Evolutionary conservation across 2,113 vertebrate species (phyloP).

Genomic region (Maccullochella peelii): DNA sequence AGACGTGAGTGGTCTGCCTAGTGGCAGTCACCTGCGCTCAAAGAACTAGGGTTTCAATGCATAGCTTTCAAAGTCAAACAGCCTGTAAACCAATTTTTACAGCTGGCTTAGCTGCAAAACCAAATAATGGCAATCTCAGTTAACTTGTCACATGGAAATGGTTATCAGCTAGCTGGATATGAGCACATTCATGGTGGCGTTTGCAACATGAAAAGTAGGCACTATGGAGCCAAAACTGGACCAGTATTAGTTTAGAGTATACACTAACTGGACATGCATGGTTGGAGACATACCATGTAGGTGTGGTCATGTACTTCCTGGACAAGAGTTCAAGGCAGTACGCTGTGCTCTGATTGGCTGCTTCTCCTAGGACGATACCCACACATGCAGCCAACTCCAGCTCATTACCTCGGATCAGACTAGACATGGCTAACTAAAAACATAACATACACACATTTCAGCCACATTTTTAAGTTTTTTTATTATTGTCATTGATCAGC

Average conservation of each 20-base stretch:
- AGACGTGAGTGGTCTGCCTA: background rate
- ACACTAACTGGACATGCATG: background rate
- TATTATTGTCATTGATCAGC: background rate
- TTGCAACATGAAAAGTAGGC: background rate
- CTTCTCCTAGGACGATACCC: slow-evolving; percentile 90
- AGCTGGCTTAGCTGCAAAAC: background rate
- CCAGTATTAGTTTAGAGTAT: background rate
- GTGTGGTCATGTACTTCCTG: slow-evolving; percentile 93
- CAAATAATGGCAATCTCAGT: background rate
- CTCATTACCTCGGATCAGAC: slow-evolving; percentile 96
- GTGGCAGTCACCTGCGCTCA: background rate
- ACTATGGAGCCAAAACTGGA: background rate
- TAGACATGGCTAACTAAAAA: slow-evolving; percentile 91
- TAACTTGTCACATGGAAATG: background rate
- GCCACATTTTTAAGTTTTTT: background rate
- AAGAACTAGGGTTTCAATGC: background rate
- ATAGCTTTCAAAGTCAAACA: background rate
- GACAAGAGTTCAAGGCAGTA: slow-evolving; percentile 94
- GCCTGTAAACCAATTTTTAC: background rate
- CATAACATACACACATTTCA: slow-evolving; percentile 52
- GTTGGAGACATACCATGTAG: slow-evolving; percentile 87
- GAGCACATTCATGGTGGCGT: background rate
- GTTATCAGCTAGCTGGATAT: background rate
- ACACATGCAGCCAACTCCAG: slow-evolving; percentile 93
- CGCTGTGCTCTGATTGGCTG: slow-evolving; percentile 87